Base-by-base conservation (phyloP, 2,113 vertebrate genomes). In the Dascyllus trimaculatus region DNA sequence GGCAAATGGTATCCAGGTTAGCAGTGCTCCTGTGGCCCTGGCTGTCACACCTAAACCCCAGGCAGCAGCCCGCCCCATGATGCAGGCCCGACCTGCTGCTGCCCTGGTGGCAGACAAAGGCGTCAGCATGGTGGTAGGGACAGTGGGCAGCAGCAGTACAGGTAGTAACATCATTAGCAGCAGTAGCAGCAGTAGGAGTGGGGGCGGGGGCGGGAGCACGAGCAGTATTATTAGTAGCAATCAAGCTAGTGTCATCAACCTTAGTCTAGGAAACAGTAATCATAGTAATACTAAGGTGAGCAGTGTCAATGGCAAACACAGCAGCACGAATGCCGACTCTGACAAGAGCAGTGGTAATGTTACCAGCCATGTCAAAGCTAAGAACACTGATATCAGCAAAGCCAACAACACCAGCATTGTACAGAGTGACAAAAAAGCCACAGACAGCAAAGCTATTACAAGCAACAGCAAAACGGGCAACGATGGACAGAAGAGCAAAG, bases 1-100 rank as follows among this genome's bases (percentile, higher is more conserved):
- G 94, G 92, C 97, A 22, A 99, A 99, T 0, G 97, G 97, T 0
- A 88, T 99, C 85, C 97, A 98, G 88, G 96, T 96, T 56, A 94
- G 92, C 83, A 95, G 93, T 53, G 93, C 98, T 4, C 96, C 97
- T 3, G 92, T 98, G 68, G 94, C 97, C 17, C 89, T 99, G 73
- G 93, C 96, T 0, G 95, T 97, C 24, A 96, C 96, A 1, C 94
- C 96, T 15, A 98, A 97, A 90, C 93, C 93, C 0, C 95, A 97
- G 78, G 77, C 91, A 0, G 93, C 91, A 0, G 84, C 95, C 0
- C 96, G 96, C n/a, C 96, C 96, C 32, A 92, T 94, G 89, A 96
- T 96, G 3, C 94, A 95, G 81, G 94, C 93, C 13, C 90, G 94
- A 38, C 95, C 95, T 4, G 89, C 92, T 2, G 95, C 95, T 0